Percentiles rank a stretch among this genome's conserved stretches.
Conservation (phyloP, 53 echinoderm and acorn worm genomes). For the Mesocentrotus franciscanus region DNA sequence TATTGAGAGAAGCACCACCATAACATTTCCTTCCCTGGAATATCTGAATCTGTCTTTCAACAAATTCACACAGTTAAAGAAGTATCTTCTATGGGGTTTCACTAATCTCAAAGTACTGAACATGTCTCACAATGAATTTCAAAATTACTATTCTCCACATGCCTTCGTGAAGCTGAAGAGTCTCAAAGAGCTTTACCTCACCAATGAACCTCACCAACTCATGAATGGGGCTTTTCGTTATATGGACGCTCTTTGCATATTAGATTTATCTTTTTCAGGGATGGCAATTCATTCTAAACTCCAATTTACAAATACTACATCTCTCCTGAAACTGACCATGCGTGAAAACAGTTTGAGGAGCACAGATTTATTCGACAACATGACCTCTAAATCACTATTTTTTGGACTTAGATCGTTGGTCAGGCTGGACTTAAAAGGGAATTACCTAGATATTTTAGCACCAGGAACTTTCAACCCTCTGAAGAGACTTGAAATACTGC, state of each 20-base stretch:
- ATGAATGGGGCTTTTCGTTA: neutral
- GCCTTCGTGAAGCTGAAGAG: neutral
- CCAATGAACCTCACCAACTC: neutral
- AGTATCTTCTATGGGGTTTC: neutral
- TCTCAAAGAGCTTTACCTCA: neutral
- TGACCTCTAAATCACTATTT: neutral
- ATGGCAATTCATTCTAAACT: neutral
- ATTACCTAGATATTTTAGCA: neutral
- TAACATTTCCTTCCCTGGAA: neutral
- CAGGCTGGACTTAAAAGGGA: neutral
- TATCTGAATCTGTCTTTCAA: conserved; percentile 35
- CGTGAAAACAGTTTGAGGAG: neutral
- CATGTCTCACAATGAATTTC: neutral
- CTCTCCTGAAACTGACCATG: neutral
- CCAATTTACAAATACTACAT: conserved; percentile 21
- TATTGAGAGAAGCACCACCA: neutral
- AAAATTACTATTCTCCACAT: neutral
- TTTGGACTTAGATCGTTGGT: neutral
- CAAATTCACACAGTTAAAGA: neutral
- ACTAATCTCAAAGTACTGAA: conserved; percentile 12
- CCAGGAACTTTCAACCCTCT: conserved; percentile 25
- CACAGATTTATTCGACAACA: neutral
- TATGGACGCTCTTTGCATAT: neutral
- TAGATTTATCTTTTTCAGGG: neutral
- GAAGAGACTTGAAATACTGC: neutral